Conservation (phyloP, 2,888 invertebrate species). For the Stramonita haemastoma region DNA sequence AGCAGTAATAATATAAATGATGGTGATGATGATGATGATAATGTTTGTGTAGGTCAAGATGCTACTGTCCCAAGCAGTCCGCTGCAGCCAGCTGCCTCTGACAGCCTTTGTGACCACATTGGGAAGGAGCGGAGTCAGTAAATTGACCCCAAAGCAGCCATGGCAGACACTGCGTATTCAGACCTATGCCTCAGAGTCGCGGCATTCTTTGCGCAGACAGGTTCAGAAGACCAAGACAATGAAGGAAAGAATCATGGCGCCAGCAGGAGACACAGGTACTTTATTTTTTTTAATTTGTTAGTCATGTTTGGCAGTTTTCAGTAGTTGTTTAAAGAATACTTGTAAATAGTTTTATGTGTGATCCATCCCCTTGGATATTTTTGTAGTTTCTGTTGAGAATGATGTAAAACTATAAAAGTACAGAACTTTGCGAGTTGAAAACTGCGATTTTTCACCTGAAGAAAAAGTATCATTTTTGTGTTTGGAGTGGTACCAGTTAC, state of each 20-base stretch:
- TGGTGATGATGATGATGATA: background rate
- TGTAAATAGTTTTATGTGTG: too few species aligned
- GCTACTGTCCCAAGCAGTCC: constrained; percentile 39
- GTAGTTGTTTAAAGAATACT: too few species aligned
- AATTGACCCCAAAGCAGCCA: constrained; percentile 43
- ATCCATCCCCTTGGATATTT: too few species aligned
- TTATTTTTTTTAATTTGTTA: background rate
- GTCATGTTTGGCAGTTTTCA: background rate
- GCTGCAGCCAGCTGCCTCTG: constrained; percentile 53
- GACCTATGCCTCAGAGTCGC: constrained; percentile 56
- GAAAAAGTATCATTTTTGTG: background rate
- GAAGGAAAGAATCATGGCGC: constrained; percentile 86
- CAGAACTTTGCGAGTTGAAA: too few species aligned
- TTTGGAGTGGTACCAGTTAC: too few species aligned
- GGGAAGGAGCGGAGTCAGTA: constrained; percentile 43
- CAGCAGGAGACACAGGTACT: constrained; percentile 81
- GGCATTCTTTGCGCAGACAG: constrained; percentile 45
- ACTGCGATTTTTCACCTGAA: background rate
- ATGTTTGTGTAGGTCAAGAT: constrained; percentile 33
- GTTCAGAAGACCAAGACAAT: constrained; percentile 76
- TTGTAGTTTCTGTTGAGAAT: too few species aligned
- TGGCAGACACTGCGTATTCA: constrained; percentile 54
- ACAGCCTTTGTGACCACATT: constrained; percentile 58
- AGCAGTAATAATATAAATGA: background rate
- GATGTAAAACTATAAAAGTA: too few species aligned